Percentiles rank a stretch among this genome's conserved stretches.
Conservation (phyloP, 2,113 vertebrate genomes). For the Rousettus leschenaultii region DNA sequence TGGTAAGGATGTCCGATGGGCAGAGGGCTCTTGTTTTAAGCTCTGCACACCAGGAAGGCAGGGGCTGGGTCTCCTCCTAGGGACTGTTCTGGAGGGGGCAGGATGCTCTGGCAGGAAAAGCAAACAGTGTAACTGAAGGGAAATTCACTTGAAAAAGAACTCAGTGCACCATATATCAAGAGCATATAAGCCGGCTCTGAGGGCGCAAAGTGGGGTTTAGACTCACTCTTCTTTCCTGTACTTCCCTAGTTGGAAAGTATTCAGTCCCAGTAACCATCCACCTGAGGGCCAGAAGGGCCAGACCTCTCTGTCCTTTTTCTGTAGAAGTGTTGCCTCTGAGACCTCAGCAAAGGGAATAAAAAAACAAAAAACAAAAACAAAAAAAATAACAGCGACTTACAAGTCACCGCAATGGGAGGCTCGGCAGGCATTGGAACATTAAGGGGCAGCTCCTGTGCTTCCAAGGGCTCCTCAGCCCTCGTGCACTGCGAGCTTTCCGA, state of each 20-base stretch:
- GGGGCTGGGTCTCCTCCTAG: conserved; percentile 77
- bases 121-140: conserved; percentile 78
- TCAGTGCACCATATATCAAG: conserved; percentile 57
- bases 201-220: conserved; percentile 54
- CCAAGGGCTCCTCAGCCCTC: background rate
- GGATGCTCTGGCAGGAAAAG: conserved; percentile 82
- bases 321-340: background rate
- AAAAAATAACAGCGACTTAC: too few relatives aligned
- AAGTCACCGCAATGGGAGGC: background rate
- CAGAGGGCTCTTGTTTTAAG: conserved; percentile 81
- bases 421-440: background rate
- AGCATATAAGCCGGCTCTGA: conserved; percentile 11
- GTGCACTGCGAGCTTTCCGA: background rate
- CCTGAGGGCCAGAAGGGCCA: background rate
- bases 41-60: conserved; percentile 80
- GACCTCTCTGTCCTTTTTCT: background rate
- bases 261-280: background rate
- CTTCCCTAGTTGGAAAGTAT: background rate
- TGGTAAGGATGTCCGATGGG: conserved; percentile 86
- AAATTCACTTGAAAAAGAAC: conserved; percentile 78
- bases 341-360: background rate
- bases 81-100: conserved; percentile 76
- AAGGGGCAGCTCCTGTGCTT: background rate
- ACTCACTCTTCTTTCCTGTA: conserved; percentile 12
- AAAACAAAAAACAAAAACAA: too few relatives aligned